Base-by-base conservation (phyloP, 2,888 invertebrate genomes). In the Caenorhabditis japonica region DNA sequence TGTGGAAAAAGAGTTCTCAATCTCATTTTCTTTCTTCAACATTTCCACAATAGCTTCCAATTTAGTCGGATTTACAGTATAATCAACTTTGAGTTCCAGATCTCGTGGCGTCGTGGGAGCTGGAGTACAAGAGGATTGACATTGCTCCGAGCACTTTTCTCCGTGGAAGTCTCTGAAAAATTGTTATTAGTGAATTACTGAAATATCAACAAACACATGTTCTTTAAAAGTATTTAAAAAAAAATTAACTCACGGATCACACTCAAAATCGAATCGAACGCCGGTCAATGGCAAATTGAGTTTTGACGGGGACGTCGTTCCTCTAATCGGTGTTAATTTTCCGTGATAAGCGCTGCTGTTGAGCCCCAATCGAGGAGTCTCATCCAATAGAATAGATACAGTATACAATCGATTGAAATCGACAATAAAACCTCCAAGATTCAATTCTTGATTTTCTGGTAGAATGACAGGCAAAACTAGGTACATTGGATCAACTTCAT, bases 1-100 rank as follows among this genome's bases (percentile, higher is more conserved):
- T n/a, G n/a, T 17, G 2, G 12, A 17, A 19, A 66, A 56, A 1
- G 41, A 17, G 21, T 66, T 66, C 1, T 34, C 15, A 23, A 51
- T 21, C 34, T 56, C 56, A 15, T 66, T 51, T 19, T 66, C 56
- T 15, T 66, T 56, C 43, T 56, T 66, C 43, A 66, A 19, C 56
- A 56, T 66, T 4, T n/a, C 19, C 17, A 66, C 34, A 25, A 66
- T 49, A 5, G 15, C 36, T 15, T 66, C 27, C 34, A 51, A 1
- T 21, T 56, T 56, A 4, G 15, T 3, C 10, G 62, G 46, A 15
- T 64, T 47, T 7, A 66, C 30, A 10, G 38, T 43, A 51, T 66
- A 64, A 27, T 47, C 47, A 1, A 66, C 66, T 0, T 27, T 21
- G 13, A 64, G 19, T 7, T 55, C 33, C 17, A 64, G 1, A 1